A percentile compares a stretch with the other conserved stretches of the same genome.
Evolutionary conservation across 2,797 vertebrate species (phyloP).

Genomic region (Lophotriccus pileatus): DNA sequence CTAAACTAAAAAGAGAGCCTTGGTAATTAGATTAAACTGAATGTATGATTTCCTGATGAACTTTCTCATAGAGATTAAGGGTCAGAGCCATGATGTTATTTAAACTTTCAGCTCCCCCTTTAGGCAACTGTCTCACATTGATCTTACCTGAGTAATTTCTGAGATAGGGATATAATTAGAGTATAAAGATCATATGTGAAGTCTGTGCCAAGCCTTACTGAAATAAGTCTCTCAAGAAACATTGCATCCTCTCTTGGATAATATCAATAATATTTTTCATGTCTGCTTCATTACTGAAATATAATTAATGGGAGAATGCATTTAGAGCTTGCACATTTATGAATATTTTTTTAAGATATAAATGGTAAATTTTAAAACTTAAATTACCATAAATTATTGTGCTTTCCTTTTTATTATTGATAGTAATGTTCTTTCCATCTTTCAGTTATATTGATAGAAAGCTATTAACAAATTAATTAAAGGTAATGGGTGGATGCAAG

Average conservation of each 20-base stretch:
- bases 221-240: background rate
- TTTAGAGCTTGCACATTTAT: background rate
- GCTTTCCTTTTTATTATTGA: background rate
- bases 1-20: background rate
- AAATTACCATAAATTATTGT: background rate
- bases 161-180: background rate
- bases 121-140: background rate
- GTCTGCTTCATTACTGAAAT: background rate
- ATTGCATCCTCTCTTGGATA: background rate
- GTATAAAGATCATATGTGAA: background rate
- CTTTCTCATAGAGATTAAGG: background rate
- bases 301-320: background rate
- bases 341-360: background rate
- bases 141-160: conserved; percentile 17
- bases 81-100: background rate
- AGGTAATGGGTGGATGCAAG: background rate
- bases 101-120: conserved; percentile 7
- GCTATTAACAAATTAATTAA: background rate
- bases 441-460: background rate
- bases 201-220: background rate
- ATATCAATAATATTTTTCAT: background rate
- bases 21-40: background rate
- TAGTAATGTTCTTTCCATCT: background rate
- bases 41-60: background rate
- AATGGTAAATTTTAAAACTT: background rate